Conservation (phyloP, 2,888 invertebrate species). For the Lathronympha strigana region DNA sequence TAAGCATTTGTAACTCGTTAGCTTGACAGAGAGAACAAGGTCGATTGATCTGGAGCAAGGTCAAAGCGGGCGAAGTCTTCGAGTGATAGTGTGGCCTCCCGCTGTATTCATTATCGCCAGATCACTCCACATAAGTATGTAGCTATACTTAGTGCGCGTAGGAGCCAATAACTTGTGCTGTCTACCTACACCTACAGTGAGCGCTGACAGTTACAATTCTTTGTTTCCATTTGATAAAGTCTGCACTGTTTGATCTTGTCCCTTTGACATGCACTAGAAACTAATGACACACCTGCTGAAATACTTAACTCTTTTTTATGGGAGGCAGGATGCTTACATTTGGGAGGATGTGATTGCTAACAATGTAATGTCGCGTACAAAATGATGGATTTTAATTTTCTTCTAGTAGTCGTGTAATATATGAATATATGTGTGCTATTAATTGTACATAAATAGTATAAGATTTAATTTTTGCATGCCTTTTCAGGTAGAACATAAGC, state of each 20-base stretch:
- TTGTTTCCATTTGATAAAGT: not conserved
- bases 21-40: slow-evolving; percentile 72
- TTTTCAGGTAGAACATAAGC: too few relatives aligned
- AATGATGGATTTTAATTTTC: too few relatives aligned
- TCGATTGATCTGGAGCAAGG: slow-evolving; percentile 76
- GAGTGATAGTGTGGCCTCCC: slow-evolving; percentile 81
- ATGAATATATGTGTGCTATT: too few relatives aligned
- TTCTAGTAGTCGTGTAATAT: too few relatives aligned
- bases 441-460: too few relatives aligned
- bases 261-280: not conserved
- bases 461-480: too few relatives aligned
- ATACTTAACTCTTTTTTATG: not conserved
- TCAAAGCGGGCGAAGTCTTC: slow-evolving; percentile 68
- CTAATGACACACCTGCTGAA: not conserved
- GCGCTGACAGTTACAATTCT: not conserved
- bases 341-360: too few relatives aligned
- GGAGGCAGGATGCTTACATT: too few relatives aligned
- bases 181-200: slow-evolving; percentile 1
- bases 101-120: slow-evolving; percentile 70
- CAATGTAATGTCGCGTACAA: too few relatives aligned
- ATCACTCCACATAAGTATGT: slow-evolving; percentile 53
- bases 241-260: too few relatives aligned
- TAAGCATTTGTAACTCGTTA: slow-evolving; percentile 65
- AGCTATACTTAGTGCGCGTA: slow-evolving; percentile 30
- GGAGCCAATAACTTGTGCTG: slow-evolving; percentile 20